Evolutionary conservation across 2,113 vertebrate genomes (phyloP), one percentile per base, ranked within the genome.

Genomic region (Thomomys bottae): DNA sequence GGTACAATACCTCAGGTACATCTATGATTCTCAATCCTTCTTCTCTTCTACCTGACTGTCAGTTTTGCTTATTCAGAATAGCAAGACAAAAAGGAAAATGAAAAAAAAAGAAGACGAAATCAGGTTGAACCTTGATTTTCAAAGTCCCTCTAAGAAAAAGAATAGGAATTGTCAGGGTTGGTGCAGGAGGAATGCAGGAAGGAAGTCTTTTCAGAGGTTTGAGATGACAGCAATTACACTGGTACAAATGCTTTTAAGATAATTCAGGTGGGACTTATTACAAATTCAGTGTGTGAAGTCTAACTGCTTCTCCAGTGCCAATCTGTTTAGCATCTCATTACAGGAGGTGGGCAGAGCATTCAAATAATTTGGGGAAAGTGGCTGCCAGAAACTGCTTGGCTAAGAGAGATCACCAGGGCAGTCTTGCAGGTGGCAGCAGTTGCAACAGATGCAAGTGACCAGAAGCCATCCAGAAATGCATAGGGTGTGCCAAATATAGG

Each of bases 281-380:
- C 64, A 88, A 84, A 96, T 92, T 95, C 96, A 94, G 63, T 23
- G 30, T 94, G 90, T 49, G 88, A 72, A 94, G 88, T 87, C 92
- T 72, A 87, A 81, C 75, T 75, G 86, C 75, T 72, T 94, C 73
- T 90, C 63, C 57, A 88, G 64, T 88, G 81, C 73, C 36, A 28
- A 61, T 87, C 90, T 90, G 76, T 78, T 94, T 76, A 95, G 96
- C 96, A 92, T 97, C 86, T 96, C 93, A 90, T 96, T 94, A 75
- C 8, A 89, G 80, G 89, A 79, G 84, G 49, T 76, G 86, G 83
- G 68, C 64, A 89, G 93, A 90, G 54, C 64, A 92, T 87, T 79
- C 5, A 66, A 90, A 82, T 80, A 90, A 92, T 94, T 81, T 75
- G 63, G n/a, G 66, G 21, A 82, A 85, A 93, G 92, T 40, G 86